Evolutionary conservation across 2,888 invertebrate genomes (phyloP).

Genomic region (Teinopalpus imperialis): DNA sequence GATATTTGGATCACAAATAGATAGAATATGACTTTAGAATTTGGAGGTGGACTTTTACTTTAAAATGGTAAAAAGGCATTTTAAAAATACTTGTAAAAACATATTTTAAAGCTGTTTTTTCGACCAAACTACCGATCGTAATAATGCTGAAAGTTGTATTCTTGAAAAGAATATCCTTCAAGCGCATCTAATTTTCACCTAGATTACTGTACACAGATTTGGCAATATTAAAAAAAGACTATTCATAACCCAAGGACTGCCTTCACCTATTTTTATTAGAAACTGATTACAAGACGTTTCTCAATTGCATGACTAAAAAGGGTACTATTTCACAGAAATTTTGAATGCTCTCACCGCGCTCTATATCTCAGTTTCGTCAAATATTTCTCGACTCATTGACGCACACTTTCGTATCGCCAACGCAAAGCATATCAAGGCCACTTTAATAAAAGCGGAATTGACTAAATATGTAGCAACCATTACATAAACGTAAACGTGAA

Average conservation of each 20-base stretch:
- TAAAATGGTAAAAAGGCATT: no score
- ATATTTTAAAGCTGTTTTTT: no score
- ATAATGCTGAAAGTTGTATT: no score
- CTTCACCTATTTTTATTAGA: slow-evolving; percentile 32
- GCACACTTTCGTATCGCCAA: slow-evolving; percentile 52
- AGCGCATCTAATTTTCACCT: slow-evolving; percentile 26
- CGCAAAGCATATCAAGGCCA: slow-evolving; percentile 61
- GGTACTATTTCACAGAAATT: slow-evolving; percentile 42
- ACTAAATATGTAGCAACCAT: slow-evolving; percentile 57
- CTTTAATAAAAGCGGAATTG: slow-evolving; percentile 55
- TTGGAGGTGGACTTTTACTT: no score
- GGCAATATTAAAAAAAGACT: slow-evolving; percentile 24
- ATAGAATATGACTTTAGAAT: no score
- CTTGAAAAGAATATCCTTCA: no score
- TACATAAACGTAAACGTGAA: slow-evolving; percentile 56
- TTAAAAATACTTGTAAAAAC: no score
- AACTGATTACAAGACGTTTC: slow-evolving; percentile 39
- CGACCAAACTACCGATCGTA: no score
- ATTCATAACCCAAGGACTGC: slow-evolving; percentile 22
- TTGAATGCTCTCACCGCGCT: slow-evolving; percentile 37
- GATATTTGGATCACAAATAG: no score
- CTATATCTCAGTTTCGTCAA: slow-evolving; percentile 54
- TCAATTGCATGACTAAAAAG: slow-evolving; percentile 57
- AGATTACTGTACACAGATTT: slow-evolving; percentile 22
- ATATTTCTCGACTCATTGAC: slow-evolving; percentile 48